Evolutionary conservation across 1,140 invertebrate genomes (phyloP), one percentile per base, ranked within the genome.

Genomic region (Probaryconus sp.): DNA sequence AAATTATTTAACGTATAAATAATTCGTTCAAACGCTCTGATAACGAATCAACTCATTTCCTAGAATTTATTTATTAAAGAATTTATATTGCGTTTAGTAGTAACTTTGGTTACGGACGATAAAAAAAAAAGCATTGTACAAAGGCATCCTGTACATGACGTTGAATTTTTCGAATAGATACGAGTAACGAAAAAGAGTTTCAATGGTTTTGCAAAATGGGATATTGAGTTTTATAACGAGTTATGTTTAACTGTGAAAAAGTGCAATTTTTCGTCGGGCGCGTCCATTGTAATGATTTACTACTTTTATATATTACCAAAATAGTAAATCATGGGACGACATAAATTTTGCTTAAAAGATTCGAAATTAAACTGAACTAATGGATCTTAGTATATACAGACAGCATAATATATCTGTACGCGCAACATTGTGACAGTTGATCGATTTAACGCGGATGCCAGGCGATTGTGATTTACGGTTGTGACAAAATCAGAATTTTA

Each of bases 351-450:
- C 43, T 47, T 33, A 55, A 72, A 72, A 72, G 69, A 72, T 60
- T 51, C 20, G 60, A 72, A 60, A 72, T 72, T 72, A 65, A 72
- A 65, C 60, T 31, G 26, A 53, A 60, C 60, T 65, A 65, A 65
- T 72, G 60, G 60, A 65, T 72, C 69, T 72, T 65, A 72, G n/a
- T 30, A 14, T 20, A 50, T 47, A 55, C 48, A 65, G 37, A 72
- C 53, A 37, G 47, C 20, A 53, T 72, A 72, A 65, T 65, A 60
- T 60, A 72, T 65, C 51, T 51, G 16, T 45, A 33, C 50, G 45
- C 37, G 51, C 21, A 5, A 58, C 26, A 28, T 10, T 18, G 38
- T 60, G 69, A 72, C 69, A 72, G 60, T 47, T 72, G 69, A 72
- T 72, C 60, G 45, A 65, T 72, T 63, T 20, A 40, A 40, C 45